These are phyloP conservation scores for Drosophila eohydei DNA, from an alignment of 2,888 invertebrate genomes.

Conservation along the genomic window DNA sequence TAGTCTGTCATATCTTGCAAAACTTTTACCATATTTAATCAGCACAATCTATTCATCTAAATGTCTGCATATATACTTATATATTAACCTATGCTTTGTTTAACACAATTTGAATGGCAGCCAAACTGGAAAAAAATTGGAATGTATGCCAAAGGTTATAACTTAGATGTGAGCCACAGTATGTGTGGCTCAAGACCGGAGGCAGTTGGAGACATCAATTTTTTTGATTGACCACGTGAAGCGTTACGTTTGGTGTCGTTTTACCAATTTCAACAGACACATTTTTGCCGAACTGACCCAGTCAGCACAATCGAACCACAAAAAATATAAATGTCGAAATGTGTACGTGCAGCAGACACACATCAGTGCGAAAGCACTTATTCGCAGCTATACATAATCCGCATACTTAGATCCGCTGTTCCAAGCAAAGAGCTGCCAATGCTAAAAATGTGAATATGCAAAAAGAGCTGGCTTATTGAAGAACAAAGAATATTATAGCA, in stretches of 20 bases:
- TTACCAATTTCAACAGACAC: conserved; percentile 51
- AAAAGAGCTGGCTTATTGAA: conserved; percentile 1
- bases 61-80: neutral
- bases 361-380: conserved; percentile 1
- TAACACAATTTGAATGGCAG: conserved; percentile 8
- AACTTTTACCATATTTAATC: neutral
- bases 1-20: neutral
- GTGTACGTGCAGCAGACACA: conserved; percentile 32
- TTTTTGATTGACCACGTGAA: conserved; percentile 18
- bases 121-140: conserved; percentile 12
- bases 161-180: conserved; percentile 1
- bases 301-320: conserved; percentile 41
- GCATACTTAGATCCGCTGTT: conserved; percentile 12
- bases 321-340: conserved; percentile 27
- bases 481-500: neutral
- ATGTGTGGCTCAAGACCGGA: conserved; percentile 8
- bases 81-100: conserved; percentile 8
- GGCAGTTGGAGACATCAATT: conserved; percentile 27
- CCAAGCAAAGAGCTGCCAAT: conserved; percentile 13
- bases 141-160: conserved; percentile 33
- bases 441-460: neutral
- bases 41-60: neutral
- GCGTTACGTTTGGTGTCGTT: conserved; percentile 40
- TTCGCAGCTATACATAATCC: neutral
- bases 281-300: conserved; percentile 28